Base-by-base conservation (phyloP, 92 coral and sea anemone species). In the Porites evermanni region DNA sequence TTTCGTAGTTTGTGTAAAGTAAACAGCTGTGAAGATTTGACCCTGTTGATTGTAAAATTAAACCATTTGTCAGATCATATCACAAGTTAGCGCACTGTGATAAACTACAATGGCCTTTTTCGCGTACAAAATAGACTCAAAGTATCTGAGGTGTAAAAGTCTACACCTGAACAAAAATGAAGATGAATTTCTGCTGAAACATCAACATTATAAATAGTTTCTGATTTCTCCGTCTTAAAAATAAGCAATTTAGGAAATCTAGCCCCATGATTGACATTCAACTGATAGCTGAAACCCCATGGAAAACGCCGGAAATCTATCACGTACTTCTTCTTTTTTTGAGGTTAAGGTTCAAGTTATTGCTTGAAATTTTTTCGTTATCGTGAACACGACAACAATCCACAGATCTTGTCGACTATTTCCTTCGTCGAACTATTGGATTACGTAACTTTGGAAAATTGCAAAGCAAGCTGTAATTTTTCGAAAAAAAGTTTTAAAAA, bases 1-100 rank as follows among this genome's bases (percentile, higher is more conserved):
- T 63, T 70, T 61, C 64, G 87, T 52, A 74, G 51, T 63, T 60
- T 65, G 72, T 50, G 53, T 74, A 72, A 83, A 65, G 79, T 74
- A 74, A 73, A 83, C 87, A 74, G 87, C 61, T 83, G 54, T 74
- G 60, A 72, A 64, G 74, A 50, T 58, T 52, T 83, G 80, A 64
- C 77, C 67, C 87, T 83, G 87, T 72, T 83, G 87, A 83, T 58
- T 73, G 87, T 72, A 83, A 83, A 74, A 83, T 83, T 72, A 73
- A 74, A 66, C 80, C 80, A 83, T 63, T 83, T 53, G 80, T 83
- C 80, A 83, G 80, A 83, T 83, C 79, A 74, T 83, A 64, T 73
- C 87, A 74, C 87, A 63, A 64, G 24, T 19, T 23, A 44, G 51
- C 32, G 70, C 8, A 16, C 65, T 80, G 26, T 11, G 77, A 56